Percentiles rank a stretch among this genome's conserved stretches.
Evolutionary conservation across 2,113 vertebrate species (phyloP).

Genomic region (Zosterops borbonicus): DNA sequence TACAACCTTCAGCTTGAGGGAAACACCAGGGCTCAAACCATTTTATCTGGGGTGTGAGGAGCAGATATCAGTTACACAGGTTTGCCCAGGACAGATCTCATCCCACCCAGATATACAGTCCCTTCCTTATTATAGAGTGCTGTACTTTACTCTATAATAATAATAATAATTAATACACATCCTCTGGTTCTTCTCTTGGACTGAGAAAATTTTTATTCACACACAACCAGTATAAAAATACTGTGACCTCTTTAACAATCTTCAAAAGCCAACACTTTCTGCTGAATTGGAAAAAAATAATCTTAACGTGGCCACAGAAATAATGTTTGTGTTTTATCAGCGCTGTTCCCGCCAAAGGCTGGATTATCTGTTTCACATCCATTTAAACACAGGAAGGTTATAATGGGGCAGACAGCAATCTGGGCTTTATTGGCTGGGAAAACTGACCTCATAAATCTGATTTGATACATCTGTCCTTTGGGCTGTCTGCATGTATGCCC

Average conservation of each 20-base stretch:
- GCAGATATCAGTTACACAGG: not conserved
- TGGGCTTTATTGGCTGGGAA: constrained; percentile 76
- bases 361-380: constrained; percentile 75
- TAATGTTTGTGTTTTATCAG: constrained; percentile 73
- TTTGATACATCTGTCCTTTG: constrained; percentile 77
- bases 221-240: constrained; percentile 27
- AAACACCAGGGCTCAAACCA: not conserved
- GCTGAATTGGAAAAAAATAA: constrained; percentile 58
- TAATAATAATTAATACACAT: not conserved
- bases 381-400: constrained; percentile 73
- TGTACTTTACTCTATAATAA: not conserved
- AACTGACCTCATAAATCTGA: constrained; percentile 78
- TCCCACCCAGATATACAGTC: not conserved
- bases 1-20: not conserved
- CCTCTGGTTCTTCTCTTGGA: not conserved
- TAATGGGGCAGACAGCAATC: constrained; percentile 75
- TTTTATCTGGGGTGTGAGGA: not conserved
- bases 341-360: constrained; percentile 56
- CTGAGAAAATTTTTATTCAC: constrained; percentile 52
- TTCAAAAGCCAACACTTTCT: constrained; percentile 52
- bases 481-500: constrained; percentile 63
- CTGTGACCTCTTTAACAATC: constrained; percentile 31
- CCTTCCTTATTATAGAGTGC: not conserved
- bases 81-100: not conserved
- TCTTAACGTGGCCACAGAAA: constrained; percentile 50